phyloP scores from a whole-genome alignment of 2,888 invertebrate genomes.

The Ennomos erosarius region DNA sequence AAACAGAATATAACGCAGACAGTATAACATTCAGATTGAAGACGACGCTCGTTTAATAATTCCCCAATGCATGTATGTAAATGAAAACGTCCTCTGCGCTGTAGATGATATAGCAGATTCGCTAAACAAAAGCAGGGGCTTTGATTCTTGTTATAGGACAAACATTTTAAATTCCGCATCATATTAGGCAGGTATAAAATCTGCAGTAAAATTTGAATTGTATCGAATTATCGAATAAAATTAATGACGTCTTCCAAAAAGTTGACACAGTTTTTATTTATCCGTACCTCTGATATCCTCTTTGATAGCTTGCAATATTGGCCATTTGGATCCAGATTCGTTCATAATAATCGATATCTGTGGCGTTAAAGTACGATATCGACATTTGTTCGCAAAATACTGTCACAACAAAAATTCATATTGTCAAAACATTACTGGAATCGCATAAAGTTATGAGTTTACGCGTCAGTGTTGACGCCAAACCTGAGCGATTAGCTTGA shows the following conservation, averaged over 20 bases:
- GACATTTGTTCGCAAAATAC: slow-evolving; percentile 22
- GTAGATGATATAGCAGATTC: no score
- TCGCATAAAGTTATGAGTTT: slow-evolving; percentile 34
- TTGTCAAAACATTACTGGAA: slow-evolving; percentile 32
- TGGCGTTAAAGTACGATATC: slow-evolving; percentile 17
- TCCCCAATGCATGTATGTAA: no score
- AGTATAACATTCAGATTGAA: no score
- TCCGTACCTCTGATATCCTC: slow-evolving; percentile 3
- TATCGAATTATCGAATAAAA: slow-evolving; percentile 9
- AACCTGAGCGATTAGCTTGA: slow-evolving; percentile 6
- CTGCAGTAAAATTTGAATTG: slow-evolving; percentile 1
- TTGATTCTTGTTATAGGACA: no score
- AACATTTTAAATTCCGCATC: no score
- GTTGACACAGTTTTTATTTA: slow-evolving; percentile 10
- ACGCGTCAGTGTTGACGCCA: slow-evolving; percentile 18
- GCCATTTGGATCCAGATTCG: slow-evolving; percentile 11
- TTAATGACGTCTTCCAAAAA: slow-evolving; percentile 8
- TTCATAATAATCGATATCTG: slow-evolving; percentile 11
- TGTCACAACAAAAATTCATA: slow-evolving; percentile 28
- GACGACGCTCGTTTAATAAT: no score
- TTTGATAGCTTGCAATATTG: slow-evolving; percentile 22
- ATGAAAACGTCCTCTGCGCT: no score
- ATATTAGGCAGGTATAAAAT: background rate
- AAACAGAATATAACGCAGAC: background rate
- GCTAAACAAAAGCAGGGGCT: no score